phyloP scores from a whole-genome alignment of 2,113 vertebrate genomes.

The Odocoileus hemionus region DNA sequence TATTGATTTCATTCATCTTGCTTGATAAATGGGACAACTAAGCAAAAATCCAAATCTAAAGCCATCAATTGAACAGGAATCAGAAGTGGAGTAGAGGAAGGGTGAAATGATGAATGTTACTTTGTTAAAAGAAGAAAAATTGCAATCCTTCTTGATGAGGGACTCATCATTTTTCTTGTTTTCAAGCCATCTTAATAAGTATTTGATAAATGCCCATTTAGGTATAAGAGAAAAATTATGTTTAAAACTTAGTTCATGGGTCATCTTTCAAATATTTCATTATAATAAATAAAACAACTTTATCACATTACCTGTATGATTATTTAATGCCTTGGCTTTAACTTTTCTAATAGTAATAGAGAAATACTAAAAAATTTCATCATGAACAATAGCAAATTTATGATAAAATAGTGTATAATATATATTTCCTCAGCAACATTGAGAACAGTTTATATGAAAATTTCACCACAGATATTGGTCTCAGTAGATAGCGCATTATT shows the following conservation, averaged over 20 bases:
- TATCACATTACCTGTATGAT: conserved; percentile 38
- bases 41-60: conserved; percentile 60
- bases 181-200: conserved; percentile 64
- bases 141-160: conserved; percentile 60
- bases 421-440: conserved; percentile 30
- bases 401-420: conserved; percentile 19
- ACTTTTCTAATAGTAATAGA: conserved; percentile 38
- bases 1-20: conserved; percentile 70
- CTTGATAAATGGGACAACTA: conserved; percentile 67
- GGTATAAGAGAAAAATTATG: conserved; percentile 61
- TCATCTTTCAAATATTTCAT: conserved; percentile 68
- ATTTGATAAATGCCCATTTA: conserved; percentile 74
- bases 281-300: conserved; percentile 14
- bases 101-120: conserved; percentile 68
- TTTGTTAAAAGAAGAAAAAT: conserved; percentile 66
- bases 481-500: conserved; percentile 32
- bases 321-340: conserved; percentile 47
- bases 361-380: conserved; percentile 56
- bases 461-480: conserved; percentile 37
- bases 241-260: conserved; percentile 65
- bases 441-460: conserved; percentile 39
- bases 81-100: not conserved
- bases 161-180: conserved; percentile 69
- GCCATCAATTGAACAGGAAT: conserved; percentile 54
- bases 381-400: conserved; percentile 15